Evolutionary conservation across 1,140 invertebrate species (phyloP).

Genomic region (Xylocopa sonorina): DNA sequence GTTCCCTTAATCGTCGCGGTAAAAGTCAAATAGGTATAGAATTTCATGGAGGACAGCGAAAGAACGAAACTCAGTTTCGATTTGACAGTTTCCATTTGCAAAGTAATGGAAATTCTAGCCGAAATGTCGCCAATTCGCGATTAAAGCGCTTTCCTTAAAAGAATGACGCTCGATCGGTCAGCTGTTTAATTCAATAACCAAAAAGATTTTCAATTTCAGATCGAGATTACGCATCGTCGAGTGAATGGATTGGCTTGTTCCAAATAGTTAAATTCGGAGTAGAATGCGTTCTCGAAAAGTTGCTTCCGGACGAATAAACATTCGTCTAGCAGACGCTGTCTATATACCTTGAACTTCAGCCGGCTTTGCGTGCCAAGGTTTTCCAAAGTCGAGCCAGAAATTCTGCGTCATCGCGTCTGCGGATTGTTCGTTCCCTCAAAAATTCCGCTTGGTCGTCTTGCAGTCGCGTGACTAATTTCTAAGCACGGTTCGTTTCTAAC

Average conservation of each 20-base stretch:
- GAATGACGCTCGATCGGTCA: not conserved
- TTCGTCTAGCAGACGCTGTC: not conserved
- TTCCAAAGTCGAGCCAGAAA: not conserved
- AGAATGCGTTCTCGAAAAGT: not conserved
- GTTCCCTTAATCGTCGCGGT: not conserved
- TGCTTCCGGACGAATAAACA: not conserved
- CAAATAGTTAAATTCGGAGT: not conserved
- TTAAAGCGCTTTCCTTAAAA: not conserved
- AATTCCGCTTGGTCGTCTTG: not conserved
- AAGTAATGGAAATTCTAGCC: slow-evolving; percentile 8
- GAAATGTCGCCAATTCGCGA: not conserved
- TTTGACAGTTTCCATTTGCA: not conserved
- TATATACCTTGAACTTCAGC: slow-evolving; percentile 16
- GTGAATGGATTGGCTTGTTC: not conserved
- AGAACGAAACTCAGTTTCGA: not conserved
- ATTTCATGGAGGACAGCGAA: slow-evolving; percentile 1
- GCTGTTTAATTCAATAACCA: no score
- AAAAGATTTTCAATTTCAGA: not conserved
- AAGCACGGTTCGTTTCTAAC: not conserved
- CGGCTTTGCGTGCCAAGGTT: slow-evolving; percentile 9
- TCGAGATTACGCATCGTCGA: no score
- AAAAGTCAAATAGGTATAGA: not conserved
- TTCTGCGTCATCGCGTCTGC: not conserved
- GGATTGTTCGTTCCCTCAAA: not conserved
- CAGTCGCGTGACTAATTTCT: not conserved